Evolutionary conservation across 1,140 invertebrate species (phyloP).

Genomic region (Drosophila kohkoa): DNA sequence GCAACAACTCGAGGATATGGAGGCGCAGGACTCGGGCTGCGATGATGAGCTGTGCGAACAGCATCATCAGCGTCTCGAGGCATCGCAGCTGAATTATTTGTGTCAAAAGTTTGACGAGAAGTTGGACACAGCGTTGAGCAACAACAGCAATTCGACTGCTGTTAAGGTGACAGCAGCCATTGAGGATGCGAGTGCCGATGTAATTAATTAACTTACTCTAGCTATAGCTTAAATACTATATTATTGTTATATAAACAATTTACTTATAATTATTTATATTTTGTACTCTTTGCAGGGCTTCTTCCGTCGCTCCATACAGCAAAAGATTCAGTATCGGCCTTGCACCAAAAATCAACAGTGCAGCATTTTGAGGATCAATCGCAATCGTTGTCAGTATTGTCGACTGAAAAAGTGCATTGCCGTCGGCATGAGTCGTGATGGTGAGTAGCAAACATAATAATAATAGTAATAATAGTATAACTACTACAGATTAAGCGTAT

Average conservation of each 20-base stretch:
- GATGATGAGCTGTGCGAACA: constrained; percentile 86
- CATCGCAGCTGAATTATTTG: constrained; percentile 74
- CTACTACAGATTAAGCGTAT: constrained; percentile 4
- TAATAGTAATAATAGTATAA: neutral
- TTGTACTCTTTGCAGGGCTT: constrained; percentile 89
- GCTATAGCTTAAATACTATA: no score
- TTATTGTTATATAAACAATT: neutral
- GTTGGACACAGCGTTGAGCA: constrained; percentile 68
- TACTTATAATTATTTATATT: constrained; percentile 3
- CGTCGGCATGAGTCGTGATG: constrained; percentile 99
- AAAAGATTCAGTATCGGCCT: constrained; percentile 98
- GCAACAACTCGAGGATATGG: constrained; percentile 64
- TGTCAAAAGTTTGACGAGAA: constrained; percentile 84
- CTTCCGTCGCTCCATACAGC: constrained; percentile 96
- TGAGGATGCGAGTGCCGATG: constrained; percentile 69
- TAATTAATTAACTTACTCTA: constrained; percentile 24
- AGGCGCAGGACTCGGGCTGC: constrained; percentile 87
- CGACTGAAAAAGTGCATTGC: constrained; percentile 99
- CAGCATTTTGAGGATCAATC: constrained; percentile 97
- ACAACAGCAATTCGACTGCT: constrained; percentile 38
- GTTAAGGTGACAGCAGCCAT: constrained; percentile 40
- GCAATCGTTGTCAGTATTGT: constrained; percentile 98
- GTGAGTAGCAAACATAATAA: constrained; percentile 87
- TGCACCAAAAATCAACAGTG: constrained; percentile 99
- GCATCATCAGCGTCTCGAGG: constrained; percentile 69